phyloP scores from a whole-genome alignment of 2,797 vertebrate genomes.

The Garrulus glandarius region DNA sequence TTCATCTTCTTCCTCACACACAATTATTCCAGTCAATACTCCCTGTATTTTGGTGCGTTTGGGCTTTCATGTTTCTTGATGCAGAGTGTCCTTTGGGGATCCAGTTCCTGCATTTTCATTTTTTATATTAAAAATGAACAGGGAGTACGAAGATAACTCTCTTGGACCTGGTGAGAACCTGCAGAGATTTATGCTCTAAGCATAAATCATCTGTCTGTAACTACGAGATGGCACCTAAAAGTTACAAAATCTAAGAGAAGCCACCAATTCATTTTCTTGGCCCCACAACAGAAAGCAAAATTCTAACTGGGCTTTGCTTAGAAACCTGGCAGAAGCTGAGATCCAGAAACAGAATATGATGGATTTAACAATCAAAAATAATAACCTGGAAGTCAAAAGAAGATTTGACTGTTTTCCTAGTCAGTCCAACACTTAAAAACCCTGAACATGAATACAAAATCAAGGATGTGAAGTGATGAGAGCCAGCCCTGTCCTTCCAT shows the following conservation, averaged over 20 bases:
- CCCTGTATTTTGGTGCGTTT: background rate
- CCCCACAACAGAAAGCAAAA: background rate
- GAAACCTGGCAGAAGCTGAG: background rate
- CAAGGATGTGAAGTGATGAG: background rate
- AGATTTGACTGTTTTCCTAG: fast-evolving
- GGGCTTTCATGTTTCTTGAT: background rate
- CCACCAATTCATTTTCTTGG: background rate
- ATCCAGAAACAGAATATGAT: background rate
- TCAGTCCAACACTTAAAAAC: background rate
- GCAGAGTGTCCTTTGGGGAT: background rate
- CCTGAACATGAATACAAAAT: fast-evolving
- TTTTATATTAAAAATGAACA: background rate
- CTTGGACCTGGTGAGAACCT: background rate
- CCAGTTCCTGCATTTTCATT: background rate
- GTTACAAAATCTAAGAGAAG: background rate
- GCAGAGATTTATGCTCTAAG: background rate
- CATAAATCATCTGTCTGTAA: background rate
- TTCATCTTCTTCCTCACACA: background rate
- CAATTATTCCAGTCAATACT: background rate
- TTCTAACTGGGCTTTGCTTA: background rate
- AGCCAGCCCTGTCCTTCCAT: background rate
- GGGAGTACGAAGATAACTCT: background rate
- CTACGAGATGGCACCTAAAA: background rate
- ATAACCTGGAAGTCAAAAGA: background rate
- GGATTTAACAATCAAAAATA: background rate